phyloP scores from a whole-genome alignment of 2,797 vertebrate genomes.

The Molossus molossus region DNA sequence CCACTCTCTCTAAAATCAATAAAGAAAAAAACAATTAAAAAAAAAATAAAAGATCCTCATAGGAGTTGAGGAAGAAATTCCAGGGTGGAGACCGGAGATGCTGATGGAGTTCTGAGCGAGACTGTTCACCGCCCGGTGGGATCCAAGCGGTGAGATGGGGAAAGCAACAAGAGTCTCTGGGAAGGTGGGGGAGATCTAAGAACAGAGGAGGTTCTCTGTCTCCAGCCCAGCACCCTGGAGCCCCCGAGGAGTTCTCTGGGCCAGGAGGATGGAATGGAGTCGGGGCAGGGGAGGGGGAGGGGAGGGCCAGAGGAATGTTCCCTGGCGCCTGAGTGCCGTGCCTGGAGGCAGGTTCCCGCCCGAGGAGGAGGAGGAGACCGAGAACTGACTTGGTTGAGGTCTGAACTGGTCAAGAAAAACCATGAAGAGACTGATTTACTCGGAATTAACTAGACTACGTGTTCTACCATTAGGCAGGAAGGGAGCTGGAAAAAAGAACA shows the following conservation, averaged over 20 bases:
- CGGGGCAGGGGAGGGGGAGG: background rate
- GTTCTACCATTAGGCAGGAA: background rate
- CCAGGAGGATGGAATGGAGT: background rate
- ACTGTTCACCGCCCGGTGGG: background rate
- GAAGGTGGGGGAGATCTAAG: background rate
- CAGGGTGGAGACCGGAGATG: background rate
- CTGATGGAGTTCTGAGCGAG: background rate
- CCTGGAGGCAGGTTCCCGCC: background rate
- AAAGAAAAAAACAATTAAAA: no score
- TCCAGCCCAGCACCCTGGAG: background rate
- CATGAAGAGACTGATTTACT: background rate
- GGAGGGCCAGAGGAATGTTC: background rate
- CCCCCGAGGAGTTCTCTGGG: background rate
- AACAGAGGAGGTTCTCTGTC: background rate
- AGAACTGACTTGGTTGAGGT: background rate
- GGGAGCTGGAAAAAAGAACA: background rate
- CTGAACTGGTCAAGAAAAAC: background rate
- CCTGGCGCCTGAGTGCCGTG: rapidly evolving
- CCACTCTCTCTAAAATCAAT: no score
- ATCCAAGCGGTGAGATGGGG: background rate
- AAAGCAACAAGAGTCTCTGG: background rate
- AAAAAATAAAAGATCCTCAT: no score
- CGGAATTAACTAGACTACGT: background rate
- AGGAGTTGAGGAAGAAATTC: background rate
- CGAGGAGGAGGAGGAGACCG: rapidly evolving